A percentile compares a stretch with the other conserved stretches of the same genome.
phyloP scores from a whole-genome alignment of 2,797 vertebrate genomes.

The Cryptoprocta ferox region DNA sequence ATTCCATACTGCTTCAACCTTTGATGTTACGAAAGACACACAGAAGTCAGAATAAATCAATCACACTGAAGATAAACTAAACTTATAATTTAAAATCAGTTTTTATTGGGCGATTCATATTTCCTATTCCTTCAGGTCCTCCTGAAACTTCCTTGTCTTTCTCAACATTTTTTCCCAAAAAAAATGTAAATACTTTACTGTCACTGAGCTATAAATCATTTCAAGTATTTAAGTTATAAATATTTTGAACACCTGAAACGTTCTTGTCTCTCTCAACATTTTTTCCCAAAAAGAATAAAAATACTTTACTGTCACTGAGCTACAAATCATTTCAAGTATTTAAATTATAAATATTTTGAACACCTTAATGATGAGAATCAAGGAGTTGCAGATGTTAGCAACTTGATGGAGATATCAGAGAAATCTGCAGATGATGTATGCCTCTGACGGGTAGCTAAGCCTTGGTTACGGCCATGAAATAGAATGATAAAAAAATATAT shows the following conservation, averaged over 20 bases:
- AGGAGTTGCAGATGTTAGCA: not conserved
- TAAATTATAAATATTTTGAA: not conserved
- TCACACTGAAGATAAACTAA: not conserved
- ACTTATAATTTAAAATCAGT: not conserved
- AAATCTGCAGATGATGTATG: too few species aligned
- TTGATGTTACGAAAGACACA: not conserved
- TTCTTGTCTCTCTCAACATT: not conserved
- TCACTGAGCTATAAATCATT: not conserved
- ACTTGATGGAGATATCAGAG: not conserved
- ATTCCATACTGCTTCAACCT: not conserved
- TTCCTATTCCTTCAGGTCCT: not conserved
- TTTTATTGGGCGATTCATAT: not conserved
- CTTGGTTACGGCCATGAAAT: not conserved
- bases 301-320: not conserved
- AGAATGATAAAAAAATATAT: not conserved
- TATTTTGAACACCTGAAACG: not conserved
- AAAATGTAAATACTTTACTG: not conserved
- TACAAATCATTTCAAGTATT: not conserved
- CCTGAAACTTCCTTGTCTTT: not conserved
- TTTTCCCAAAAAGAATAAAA: not conserved
- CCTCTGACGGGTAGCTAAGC: not conserved
- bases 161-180: not conserved
- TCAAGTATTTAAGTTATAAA: not conserved
- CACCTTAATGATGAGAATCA: not conserved
- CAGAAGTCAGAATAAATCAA: not conserved